These are phyloP conservation scores for Microplitis deprimator DNA, from an alignment of 2,888 invertebrate species.

Conservation along the genomic window DNA sequence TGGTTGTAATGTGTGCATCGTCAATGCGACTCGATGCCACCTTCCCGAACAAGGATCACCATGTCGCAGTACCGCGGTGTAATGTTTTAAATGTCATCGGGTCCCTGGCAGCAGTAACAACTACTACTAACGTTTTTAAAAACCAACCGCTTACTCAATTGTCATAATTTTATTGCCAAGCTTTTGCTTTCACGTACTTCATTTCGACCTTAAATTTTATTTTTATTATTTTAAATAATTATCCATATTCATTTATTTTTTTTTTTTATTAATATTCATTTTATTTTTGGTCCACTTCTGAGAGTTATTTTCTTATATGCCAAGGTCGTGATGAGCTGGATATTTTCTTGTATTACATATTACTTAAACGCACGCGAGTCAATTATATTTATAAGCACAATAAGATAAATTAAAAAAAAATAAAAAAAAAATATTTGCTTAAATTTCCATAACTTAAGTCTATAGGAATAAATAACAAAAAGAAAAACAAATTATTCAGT, in stretches of 20 bases:
- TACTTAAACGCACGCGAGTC: constrained; percentile 11
- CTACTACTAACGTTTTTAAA: constrained; percentile 33
- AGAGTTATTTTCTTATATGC: constrained; percentile 55
- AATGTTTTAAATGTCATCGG: constrained; percentile 67
- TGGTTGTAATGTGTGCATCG: constrained; percentile 26
- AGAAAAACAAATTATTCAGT: background rate
- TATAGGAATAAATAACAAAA: background rate
- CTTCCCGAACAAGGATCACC: constrained; percentile 33
- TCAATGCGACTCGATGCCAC: background rate
- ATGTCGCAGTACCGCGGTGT: constrained; percentile 36
- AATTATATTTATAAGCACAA: constrained; percentile 23
- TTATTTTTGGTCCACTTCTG: constrained; percentile 3
- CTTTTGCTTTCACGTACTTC: constrained; percentile 34
- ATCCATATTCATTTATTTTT: background rate
- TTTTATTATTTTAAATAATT: background rate
- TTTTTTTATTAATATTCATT: background rate
- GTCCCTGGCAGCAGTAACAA: constrained; percentile 48
- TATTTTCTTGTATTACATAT: constrained; percentile 49
- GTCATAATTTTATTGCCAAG: constrained; percentile 47
- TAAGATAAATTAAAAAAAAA: background rate
- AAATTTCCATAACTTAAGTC: background rate
- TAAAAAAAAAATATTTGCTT: background rate
- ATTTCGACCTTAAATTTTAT: constrained; percentile 17
- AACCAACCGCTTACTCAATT: constrained; percentile 49
- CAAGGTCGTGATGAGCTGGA: constrained; percentile 59